Conservation (phyloP, 2,888 invertebrate genomes). For the Idaea biselata region DNA sequence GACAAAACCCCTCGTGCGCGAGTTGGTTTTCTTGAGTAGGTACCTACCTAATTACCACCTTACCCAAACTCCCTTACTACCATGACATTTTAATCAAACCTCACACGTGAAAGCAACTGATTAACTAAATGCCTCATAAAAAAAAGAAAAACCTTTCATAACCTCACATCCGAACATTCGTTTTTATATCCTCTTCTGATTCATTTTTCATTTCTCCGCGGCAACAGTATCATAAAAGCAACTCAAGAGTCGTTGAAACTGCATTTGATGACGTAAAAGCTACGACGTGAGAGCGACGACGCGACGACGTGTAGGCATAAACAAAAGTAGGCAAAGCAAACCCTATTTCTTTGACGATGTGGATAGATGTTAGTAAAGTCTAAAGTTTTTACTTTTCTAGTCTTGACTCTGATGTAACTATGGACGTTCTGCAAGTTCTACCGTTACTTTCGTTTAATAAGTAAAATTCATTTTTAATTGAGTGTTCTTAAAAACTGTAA, state of each 20-base stretch:
- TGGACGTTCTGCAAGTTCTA: too few relatives aligned
- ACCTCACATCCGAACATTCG: background rate
- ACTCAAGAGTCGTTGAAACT: background rate
- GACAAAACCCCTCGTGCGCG: too few relatives aligned
- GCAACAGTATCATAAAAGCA: background rate
- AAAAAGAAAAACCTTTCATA: too few relatives aligned
- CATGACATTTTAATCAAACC: too few relatives aligned
- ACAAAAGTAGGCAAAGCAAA: background rate
- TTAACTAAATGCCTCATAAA: too few relatives aligned
- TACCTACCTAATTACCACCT: too few relatives aligned
- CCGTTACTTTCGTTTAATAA: too few relatives aligned
- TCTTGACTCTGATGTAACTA: background rate
- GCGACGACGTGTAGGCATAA: background rate
- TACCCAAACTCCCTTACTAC: too few relatives aligned
- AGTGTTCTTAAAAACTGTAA: too few relatives aligned
- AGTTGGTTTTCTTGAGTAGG: too few relatives aligned
- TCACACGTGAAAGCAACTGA: too few relatives aligned
- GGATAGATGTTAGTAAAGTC: background rate
- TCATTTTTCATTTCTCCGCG: background rate
- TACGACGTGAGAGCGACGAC: background rate
- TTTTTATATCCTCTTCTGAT: background rate
- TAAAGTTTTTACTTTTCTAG: background rate
- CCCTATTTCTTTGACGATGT: background rate
- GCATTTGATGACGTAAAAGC: background rate
- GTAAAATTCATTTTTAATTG: too few relatives aligned